A percentile compares a stretch with the other conserved stretches of the same genome.
These are phyloP conservation scores for Hyposoter didymator DNA, from an alignment of 2,888 invertebrate species.

Conservation along the genomic window DNA sequence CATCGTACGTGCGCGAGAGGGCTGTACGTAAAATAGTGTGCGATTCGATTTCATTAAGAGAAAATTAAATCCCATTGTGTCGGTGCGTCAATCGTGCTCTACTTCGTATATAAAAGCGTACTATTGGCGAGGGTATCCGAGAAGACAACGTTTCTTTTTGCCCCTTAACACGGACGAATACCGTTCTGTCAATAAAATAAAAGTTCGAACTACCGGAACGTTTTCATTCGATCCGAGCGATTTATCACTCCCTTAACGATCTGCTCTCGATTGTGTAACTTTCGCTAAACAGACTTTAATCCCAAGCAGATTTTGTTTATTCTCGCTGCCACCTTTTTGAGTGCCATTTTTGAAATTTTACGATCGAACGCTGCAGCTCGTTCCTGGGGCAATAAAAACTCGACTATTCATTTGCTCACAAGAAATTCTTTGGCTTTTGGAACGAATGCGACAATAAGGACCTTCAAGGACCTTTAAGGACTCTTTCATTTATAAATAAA, in stretches of 20 bases:
- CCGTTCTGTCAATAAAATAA: constrained; percentile 2
- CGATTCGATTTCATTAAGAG: constrained; percentile 68
- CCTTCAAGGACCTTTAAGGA: constrained; percentile 15
- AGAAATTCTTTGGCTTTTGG: constrained; percentile 15
- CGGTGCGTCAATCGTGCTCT: constrained; percentile 54
- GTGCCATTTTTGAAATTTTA: constrained; percentile 50
- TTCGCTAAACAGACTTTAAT: background rate
- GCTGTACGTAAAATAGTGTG: constrained; percentile 33
- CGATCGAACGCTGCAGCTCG: constrained; percentile 34
- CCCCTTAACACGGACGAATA: constrained; percentile 35
- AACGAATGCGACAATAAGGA: constrained; percentile 50
- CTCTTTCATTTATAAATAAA: constrained; percentile 1
- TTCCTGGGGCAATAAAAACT: constrained; percentile 32
- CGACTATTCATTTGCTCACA: background rate
- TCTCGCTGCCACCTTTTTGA: constrained; percentile 22
- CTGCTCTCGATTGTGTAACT: constrained; percentile 29
- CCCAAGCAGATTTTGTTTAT: constrained; percentile 35
- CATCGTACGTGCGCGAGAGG: constrained; percentile 7
- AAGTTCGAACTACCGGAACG: constrained; percentile 22
- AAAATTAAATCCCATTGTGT: constrained; percentile 67
- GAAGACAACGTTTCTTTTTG: background rate
- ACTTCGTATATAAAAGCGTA: constrained; percentile 9
- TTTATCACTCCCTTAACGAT: constrained; percentile 53
- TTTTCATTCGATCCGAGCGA: constrained; percentile 50
- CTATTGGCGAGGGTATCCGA: constrained; percentile 31